A percentile compares a stretch with the other conserved stretches of the same genome.
phyloP scores from a whole-genome alignment of 2,797 vertebrate species.

The Enteromius unitaeniatus region DNA sequence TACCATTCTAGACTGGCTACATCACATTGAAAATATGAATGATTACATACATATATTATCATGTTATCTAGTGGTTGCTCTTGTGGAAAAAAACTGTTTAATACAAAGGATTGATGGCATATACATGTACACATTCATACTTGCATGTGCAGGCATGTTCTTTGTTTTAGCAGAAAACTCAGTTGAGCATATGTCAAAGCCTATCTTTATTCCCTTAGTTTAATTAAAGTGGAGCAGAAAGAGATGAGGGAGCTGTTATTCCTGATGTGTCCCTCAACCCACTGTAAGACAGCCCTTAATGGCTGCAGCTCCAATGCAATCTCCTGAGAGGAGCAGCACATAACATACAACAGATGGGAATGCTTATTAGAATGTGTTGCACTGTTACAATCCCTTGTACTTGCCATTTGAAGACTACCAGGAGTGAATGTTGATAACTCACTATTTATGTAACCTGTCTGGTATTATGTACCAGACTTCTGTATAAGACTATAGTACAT shows the following conservation, averaged over 20 bases:
- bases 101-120: background rate
- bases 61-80: conserved; percentile 13
- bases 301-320: conserved; percentile 19
- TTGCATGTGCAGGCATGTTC: conserved; percentile 12
- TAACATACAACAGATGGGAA: conserved; percentile 46
- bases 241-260: conserved; percentile 47
- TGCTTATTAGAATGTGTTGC: conserved; percentile 47
- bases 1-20: background rate
- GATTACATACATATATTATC: background rate
- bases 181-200: conserved; percentile 21
- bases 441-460: conserved; percentile 11
- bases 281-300: conserved; percentile 34
- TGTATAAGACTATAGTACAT: background rate
- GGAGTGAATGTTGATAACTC: conserved; percentile 45
- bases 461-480: conserved; percentile 7
- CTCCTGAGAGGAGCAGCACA: conserved; percentile 39
- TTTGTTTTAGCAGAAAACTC: conserved; percentile 39
- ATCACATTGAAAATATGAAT: background rate
- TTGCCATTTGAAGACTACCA: conserved; percentile 31
- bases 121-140: background rate
- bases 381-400: conserved; percentile 30
- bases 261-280: conserved; percentile 38
- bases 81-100: background rate
- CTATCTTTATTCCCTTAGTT: conserved; percentile 41
- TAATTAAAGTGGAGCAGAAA: conserved; percentile 44